A percentile compares a stretch with the other conserved stretches of the same genome.
phyloP scores from a whole-genome alignment of 2,113 vertebrate genomes.

The Ctenomys sociabilis region DNA sequence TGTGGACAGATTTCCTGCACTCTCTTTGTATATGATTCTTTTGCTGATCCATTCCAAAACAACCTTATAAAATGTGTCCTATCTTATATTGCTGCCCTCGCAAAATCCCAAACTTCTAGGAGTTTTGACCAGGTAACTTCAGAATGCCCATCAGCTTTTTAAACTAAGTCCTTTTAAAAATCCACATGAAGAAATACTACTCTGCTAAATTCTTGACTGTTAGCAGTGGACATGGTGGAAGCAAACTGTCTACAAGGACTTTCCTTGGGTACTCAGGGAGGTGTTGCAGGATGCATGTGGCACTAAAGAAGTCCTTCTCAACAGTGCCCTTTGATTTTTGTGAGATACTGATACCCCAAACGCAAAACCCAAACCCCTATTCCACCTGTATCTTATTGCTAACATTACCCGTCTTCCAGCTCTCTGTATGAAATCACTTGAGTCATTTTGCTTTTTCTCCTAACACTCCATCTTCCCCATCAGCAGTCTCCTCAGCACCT shows the following conservation, averaged over 20 bases:
- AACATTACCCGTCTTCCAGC: neutral
- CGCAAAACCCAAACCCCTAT: neutral
- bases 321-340: neutral
- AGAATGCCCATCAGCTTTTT: neutral
- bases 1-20: no score
- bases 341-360: neutral
- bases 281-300: neutral
- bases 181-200: neutral
- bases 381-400: neutral
- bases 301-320: neutral
- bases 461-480: neutral
- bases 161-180: neutral
- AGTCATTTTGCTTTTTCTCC: neutral
- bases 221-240: neutral
- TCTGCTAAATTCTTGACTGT: neutral
- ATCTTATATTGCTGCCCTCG: no score
- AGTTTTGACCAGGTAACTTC: neutral
- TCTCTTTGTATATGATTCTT: no score
- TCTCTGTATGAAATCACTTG: neutral
- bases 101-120: neutral
- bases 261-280: neutral
- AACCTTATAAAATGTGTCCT: no score
- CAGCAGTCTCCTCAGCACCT: neutral
- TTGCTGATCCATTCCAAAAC: no score
- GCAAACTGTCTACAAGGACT: neutral